Evolutionary conservation across 2,113 vertebrate species (phyloP).

Genomic region (Oxygymnocypris stewartii): DNA sequence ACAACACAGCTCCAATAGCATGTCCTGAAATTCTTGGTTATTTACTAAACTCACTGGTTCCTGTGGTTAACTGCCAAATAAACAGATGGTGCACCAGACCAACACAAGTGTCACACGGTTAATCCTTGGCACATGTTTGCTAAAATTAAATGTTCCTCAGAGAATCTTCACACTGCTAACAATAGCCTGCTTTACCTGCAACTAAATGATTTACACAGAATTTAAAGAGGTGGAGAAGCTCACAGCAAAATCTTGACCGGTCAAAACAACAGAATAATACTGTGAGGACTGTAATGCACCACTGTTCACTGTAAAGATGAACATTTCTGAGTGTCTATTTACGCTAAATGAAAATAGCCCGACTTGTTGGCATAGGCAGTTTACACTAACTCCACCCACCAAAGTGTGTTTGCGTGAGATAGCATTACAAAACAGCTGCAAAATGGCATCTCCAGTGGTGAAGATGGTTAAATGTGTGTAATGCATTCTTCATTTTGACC

Average conservation of each 20-base stretch:
- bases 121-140: conserved; percentile 46
- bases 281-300: not conserved
- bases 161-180: not conserved
- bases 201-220: not conserved
- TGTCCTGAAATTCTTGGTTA: conserved; percentile 33
- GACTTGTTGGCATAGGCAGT: no score
- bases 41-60: conserved; percentile 51
- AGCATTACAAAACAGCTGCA: no score
- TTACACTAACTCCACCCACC: no score
- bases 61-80: conserved; percentile 62
- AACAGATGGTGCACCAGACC: conserved; percentile 63
- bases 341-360: no score
- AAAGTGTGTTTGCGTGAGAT: no score
- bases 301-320: not conserved
- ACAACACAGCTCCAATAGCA: conserved; percentile 44
- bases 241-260: not conserved
- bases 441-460: no score
- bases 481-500: no score
- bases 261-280: not conserved
- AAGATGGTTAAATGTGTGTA: no score
- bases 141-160: conserved; percentile 37
- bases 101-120: conserved; percentile 24
- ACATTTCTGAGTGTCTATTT: not conserved
- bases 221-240: not conserved
- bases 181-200: not conserved